A percentile compares a stretch with the other conserved stretches of the same genome.
Evolutionary conservation across 2,113 vertebrate genomes (phyloP).

Genomic region (Otus sunia): DNA sequence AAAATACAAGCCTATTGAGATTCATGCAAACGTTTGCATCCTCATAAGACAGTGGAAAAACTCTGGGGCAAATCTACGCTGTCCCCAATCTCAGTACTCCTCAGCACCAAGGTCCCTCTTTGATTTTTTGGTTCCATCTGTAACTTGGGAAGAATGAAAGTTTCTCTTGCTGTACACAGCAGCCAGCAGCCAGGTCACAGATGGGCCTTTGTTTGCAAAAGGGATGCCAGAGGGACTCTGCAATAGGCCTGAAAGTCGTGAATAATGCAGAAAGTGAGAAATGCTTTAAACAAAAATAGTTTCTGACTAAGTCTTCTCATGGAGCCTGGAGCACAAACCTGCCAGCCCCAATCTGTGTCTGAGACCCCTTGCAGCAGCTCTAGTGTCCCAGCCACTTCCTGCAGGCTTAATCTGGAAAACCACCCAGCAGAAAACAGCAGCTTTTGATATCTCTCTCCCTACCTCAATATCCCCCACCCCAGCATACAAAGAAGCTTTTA

Average conservation of each 20-base stretch:
- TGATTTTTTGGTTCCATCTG: background rate
- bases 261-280: conserved; percentile 47
- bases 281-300: conserved; percentile 15
- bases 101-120: background rate
- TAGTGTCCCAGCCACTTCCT: background rate
- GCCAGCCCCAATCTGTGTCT: background rate
- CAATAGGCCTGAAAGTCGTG: background rate
- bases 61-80: background rate
- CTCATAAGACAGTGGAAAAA: background rate
- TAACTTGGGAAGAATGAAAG: background rate
- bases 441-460: background rate
- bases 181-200: background rate
- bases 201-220: background rate
- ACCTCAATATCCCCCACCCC: background rate
- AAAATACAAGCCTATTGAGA: background rate
- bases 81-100: rapidly evolving
- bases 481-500: background rate
- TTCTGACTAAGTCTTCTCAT: conserved; percentile 26
- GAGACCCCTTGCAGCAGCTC: background rate
- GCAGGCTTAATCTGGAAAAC: background rate
- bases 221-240: background rate
- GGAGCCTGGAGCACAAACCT: conserved; percentile 2
- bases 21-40: background rate
- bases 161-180: rapidly evolving
- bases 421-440: background rate